Base-by-base conservation (phyloP, 2,113 vertebrate genomes). In the Trichechus manatus region DNA sequence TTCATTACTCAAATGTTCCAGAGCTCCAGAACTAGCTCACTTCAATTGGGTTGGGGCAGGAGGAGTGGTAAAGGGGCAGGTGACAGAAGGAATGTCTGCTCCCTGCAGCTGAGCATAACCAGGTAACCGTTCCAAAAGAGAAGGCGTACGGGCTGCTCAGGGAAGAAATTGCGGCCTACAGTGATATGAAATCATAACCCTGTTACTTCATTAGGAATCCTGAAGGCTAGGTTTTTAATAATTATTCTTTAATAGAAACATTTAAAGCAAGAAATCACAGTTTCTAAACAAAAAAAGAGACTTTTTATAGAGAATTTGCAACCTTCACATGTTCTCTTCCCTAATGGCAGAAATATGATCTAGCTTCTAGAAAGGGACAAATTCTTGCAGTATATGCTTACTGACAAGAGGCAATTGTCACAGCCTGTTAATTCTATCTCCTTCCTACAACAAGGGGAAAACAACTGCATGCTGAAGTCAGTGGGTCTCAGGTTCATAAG, bases 201-300 rank as follows among this genome's bases (percentile, higher is more conserved):
- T 90, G 29, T n/a, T 68, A 85, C 13, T 91, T 92, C 64, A 70
- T 72, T 90, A 61, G 39, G 85, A 23, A 95, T 75, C 64, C 36
- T n/a, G 31, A 77, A 95, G 47, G 19, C 61, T 70, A 87, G 56
- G 42, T n/a, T 95, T 95, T 89, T 70, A 87, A 84, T 79, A 31
- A 82, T 75, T 94, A n/a, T 53, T 97, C 63, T 93, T 87, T 89
- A 89, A 70, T 9, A 68, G 13, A 63, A 92, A 93, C 23, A 78
- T 64, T 70, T 61, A 75, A 97, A 80, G 68, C 23, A 92, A 95
- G 29, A 50, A 93, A 96, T 63, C 68, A 95, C 91, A 22, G 96
- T 77, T 90, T 90, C 74, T 78, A 87, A 96, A 47, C 74, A 80
- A 84, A 96, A 96, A 88, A 19, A 56, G 44, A 31, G 75, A 89